Evolutionary conservation across 2,113 vertebrate species (phyloP).

Genomic region (Dipodomys ordii): DNA sequence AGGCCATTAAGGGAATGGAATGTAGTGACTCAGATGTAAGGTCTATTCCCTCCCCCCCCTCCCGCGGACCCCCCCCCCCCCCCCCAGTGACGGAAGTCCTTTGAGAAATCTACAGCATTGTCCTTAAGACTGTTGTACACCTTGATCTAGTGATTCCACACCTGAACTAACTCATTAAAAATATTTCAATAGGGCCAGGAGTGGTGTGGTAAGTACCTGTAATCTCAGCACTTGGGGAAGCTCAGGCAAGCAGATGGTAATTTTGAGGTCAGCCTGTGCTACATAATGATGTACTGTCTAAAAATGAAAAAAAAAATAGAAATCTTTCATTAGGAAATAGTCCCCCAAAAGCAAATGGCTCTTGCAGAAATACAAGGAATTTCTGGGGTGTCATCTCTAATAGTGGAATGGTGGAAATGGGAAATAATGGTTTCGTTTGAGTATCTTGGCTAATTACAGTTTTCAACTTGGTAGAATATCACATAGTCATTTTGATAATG

Average conservation of each 20-base stretch:
- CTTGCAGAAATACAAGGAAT: not conserved
- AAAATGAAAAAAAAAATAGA: not conserved
- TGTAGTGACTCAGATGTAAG: not conserved
- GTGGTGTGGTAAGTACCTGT: not conserved
- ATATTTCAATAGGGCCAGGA: too few relatives aligned
- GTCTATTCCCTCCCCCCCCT: not conserved
- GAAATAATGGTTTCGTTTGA: slow-evolving; percentile 9
- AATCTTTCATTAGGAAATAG: slow-evolving; percentile 24
- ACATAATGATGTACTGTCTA: not conserved
- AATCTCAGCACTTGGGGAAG: not conserved
- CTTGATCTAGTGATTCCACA: not conserved
- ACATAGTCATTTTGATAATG: slow-evolving; percentile 12
- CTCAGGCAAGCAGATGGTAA: not conserved
- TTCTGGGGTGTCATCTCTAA: not conserved
- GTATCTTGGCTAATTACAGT: not conserved
- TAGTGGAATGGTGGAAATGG: not conserved
- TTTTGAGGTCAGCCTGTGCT: not conserved
- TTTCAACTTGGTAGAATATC: slow-evolving; percentile 22
- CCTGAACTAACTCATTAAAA: not conserved
- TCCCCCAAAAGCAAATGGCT: slow-evolving; percentile 24
- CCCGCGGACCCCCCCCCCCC: too few relatives aligned
- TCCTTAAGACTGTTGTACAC: not conserved
- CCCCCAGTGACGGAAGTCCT: not conserved
- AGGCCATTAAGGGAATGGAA: not conserved
- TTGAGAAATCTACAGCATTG: not conserved